Conservation (phyloP, 2,797 vertebrate genomes). For the Coregonus sp. region DNA sequence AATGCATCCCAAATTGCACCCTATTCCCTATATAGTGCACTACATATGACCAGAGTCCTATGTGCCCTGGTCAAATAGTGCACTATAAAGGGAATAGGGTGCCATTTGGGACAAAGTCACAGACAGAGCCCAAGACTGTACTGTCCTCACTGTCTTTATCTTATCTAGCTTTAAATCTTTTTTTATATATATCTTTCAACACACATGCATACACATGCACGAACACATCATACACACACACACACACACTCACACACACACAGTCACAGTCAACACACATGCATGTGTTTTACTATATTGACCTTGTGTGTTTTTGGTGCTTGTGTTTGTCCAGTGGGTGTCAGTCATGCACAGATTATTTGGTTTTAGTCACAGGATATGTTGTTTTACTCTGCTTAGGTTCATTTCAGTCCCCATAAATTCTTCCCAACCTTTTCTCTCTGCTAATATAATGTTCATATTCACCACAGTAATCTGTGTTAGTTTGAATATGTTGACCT, state of each 20-base stretch:
- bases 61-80: not conserved
- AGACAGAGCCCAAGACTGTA: not conserved
- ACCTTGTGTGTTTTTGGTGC: slow-evolving; percentile 33
- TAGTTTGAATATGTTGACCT: not conserved
- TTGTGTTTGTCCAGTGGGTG: slow-evolving; percentile 67
- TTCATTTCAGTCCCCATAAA: not conserved
- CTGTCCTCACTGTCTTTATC: not conserved
- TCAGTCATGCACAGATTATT: slow-evolving; percentile 65
- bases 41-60: no score
- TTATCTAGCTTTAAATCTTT: no score
- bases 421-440: not conserved
- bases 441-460: not conserved
- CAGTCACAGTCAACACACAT: not conserved
- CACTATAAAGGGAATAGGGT: not conserved
- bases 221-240: no score
- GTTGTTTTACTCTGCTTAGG: not conserved
- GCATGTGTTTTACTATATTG: slow-evolving; percentile 15
- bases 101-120: not conserved
- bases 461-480: not conserved
- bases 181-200: no score
- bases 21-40: not conserved
- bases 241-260: slow-evolving; percentile 1
- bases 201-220: no score
- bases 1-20: not conserved
- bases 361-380: not conserved